Evolutionary conservation across 2,888 invertebrate genomes (phyloP).

Genomic region (Octonoba sinensis): DNA sequence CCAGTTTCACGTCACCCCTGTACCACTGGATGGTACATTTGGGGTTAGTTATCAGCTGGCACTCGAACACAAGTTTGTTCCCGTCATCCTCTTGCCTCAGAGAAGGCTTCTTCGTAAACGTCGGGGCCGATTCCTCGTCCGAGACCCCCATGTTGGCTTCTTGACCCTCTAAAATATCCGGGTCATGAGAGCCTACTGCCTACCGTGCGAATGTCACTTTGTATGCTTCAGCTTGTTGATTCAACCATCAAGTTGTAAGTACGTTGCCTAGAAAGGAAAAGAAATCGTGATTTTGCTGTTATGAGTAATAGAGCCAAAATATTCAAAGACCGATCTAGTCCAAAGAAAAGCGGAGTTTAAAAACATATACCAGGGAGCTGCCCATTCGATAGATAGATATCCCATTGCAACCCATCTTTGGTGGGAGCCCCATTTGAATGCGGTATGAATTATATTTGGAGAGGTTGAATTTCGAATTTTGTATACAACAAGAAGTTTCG

Average conservation of each 20-base stretch:
- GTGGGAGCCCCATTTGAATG: no score
- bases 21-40: conserved; percentile 85
- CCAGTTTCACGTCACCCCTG: conserved; percentile 86
- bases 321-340: not conserved
- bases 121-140: conserved; percentile 95
- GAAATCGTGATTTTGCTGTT: not conserved
- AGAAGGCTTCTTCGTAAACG: conserved; percentile 98
- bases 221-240: not conserved
- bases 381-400: no score
- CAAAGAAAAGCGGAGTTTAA: not conserved
- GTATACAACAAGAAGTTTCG: no score
- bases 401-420: no score
- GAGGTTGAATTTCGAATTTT: no score
- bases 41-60: conserved; percentile 87
- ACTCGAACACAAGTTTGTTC: conserved; percentile 93
- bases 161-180: conserved; percentile 1
- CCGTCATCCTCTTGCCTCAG: conserved; percentile 96
- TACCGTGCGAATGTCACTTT: no score
- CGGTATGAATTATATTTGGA: no score
- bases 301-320: not conserved
- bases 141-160: conserved; percentile 76
- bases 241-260: not conserved
- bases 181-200: no score
- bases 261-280: not conserved
- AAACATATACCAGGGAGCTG: no score